A percentile compares a stretch with the other conserved stretches of the same genome.
phyloP scores from a whole-genome alignment of 92 coral and sea anemone genomes.

The Siderastrea radians region DNA sequence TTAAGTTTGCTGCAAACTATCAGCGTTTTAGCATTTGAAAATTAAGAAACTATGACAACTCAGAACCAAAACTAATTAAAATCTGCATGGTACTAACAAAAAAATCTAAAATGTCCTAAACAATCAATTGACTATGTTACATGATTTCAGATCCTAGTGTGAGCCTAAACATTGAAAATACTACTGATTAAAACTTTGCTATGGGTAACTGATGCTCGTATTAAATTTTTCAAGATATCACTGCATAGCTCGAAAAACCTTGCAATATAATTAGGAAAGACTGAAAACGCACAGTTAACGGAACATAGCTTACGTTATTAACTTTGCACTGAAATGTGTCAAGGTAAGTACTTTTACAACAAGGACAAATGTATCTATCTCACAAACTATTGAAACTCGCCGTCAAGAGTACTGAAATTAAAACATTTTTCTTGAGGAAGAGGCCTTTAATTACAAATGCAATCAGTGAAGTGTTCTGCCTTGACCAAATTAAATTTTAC shows the following conservation, averaged over 20 bases:
- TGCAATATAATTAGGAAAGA: neutral
- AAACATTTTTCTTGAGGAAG: neutral
- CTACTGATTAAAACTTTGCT: neutral
- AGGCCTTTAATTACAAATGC: neutral
- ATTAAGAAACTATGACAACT: neutral
- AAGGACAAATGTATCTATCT: neutral
- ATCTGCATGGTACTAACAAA: neutral
- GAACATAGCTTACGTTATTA: neutral
- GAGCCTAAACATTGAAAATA: neutral
- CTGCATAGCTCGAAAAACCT: neutral
- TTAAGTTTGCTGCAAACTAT: slow-evolving; percentile 25
- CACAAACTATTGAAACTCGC: neutral
- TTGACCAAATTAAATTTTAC: neutral
- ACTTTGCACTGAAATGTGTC: neutral
- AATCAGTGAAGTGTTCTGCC: neutral
- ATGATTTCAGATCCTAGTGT: neutral
- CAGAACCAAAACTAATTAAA: neutral
- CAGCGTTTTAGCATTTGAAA: neutral
- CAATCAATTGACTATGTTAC: slow-evolving; percentile 31
- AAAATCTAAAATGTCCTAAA: neutral
- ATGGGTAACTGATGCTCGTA: no score
- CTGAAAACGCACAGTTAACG: neutral
- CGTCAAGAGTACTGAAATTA: neutral
- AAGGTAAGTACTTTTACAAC: neutral
- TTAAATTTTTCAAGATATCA: no score